These are phyloP conservation scores for Psittacula echo DNA, from an alignment of 2,797 vertebrate genomes.

Conservation along the genomic window DNA sequence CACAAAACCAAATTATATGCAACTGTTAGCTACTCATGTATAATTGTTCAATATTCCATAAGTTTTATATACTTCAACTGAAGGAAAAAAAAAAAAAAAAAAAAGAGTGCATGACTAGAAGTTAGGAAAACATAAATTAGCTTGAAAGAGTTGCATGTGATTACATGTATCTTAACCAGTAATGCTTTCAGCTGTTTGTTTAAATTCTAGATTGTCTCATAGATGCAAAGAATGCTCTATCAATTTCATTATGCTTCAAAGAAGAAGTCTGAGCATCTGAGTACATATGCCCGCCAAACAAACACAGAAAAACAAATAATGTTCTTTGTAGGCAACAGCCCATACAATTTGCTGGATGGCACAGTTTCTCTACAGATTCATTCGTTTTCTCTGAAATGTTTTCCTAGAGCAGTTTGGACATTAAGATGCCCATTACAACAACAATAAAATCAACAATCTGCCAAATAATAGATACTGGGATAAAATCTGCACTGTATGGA, in stretches of 20 bases:
- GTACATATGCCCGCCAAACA: not conserved
- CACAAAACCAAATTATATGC: not conserved
- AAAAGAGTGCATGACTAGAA: not conserved
- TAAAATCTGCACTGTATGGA: not conserved
- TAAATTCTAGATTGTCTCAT: not conserved
- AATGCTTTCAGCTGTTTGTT: not conserved
- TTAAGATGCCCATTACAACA: not conserved
- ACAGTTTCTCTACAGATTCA: not conserved
- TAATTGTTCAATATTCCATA: not conserved
- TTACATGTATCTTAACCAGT: not conserved
- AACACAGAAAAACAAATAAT: not conserved
- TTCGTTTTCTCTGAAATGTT: slow-evolving; percentile 9
- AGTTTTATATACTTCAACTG: not conserved
- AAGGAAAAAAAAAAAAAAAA: not conserved
- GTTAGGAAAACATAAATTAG: not conserved
- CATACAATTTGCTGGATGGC: not conserved
- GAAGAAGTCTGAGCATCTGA: not conserved
- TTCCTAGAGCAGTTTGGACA: not conserved
- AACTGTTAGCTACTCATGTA: not conserved
- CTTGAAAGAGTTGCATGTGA: not conserved
- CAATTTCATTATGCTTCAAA: not conserved
- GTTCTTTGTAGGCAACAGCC: not conserved
- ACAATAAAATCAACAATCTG: not conserved
- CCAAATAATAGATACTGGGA: not conserved
- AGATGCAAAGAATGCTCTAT: not conserved